A percentile compares a stretch with the other conserved stretches of the same genome.
Evolutionary conservation across 1,140 invertebrate species (phyloP).

Genomic region (Calliphora vicina): DNA sequence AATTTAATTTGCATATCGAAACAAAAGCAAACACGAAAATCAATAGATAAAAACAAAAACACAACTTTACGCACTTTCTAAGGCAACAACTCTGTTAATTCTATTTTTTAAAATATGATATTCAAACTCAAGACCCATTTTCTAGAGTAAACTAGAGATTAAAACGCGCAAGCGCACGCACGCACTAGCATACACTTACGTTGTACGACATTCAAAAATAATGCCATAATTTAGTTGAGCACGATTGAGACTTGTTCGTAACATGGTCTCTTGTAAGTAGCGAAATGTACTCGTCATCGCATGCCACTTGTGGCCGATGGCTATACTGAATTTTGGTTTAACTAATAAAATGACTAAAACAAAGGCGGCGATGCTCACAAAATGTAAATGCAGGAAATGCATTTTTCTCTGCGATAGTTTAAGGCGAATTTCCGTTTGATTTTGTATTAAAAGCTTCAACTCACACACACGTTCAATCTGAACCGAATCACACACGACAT

Average conservation of each 20-base stretch:
- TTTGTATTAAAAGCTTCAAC: not conserved
- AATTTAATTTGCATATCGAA: not conserved
- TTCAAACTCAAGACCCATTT: not conserved
- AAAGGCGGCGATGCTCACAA: not conserved
- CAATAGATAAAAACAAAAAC: too few species aligned
- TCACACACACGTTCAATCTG: not conserved
- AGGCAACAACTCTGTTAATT: not conserved
- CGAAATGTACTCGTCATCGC: conserved; percentile 51
- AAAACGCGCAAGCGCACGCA: not conserved
- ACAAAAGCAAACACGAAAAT: not conserved
- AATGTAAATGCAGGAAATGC: conserved; percentile 11
- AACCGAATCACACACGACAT: not conserved
- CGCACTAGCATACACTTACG: conserved; percentile 50
- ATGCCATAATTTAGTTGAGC: conserved; percentile 56
- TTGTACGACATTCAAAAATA: conserved; percentile 58
- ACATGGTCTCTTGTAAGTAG: conserved; percentile 54
- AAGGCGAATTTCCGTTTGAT: not conserved
- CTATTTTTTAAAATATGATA: not conserved
- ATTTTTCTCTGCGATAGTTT: not conserved
- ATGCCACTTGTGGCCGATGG: conserved; percentile 41
- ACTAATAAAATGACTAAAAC: not conserved
- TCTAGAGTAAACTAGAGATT: too few species aligned
- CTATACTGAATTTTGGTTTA: not conserved
- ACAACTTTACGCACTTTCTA: not conserved
- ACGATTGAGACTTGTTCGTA: conserved; percentile 53